Percentiles rank a stretch among this genome's conserved stretches.
Conservation (phyloP, 2,888 invertebrate genomes). For the Hermodice carunculata region DNA sequence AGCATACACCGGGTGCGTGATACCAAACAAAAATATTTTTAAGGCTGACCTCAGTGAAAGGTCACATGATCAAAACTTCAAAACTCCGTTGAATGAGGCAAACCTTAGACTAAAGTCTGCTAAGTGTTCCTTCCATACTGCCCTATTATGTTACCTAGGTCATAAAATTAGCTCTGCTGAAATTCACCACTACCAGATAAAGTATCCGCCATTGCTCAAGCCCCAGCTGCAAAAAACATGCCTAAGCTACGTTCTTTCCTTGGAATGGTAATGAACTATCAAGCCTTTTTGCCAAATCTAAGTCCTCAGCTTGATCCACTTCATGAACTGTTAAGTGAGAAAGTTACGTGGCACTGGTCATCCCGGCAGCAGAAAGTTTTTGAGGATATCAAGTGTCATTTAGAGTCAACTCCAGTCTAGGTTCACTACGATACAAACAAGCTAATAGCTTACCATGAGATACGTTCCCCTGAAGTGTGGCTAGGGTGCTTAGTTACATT, state of each 20-base stretch:
- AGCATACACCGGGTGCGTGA: too few relatives aligned
- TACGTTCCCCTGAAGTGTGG: background rate
- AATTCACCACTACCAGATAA: background rate
- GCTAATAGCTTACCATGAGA: slow-evolving; percentile 5
- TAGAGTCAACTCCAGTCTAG: background rate
- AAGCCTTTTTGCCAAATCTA: background rate
- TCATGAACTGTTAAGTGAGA: background rate
- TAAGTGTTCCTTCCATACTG: background rate
- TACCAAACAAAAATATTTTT: too few relatives aligned
- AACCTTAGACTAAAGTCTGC: background rate
- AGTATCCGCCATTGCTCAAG: background rate
- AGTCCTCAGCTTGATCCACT: background rate
- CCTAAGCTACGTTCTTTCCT: background rate
- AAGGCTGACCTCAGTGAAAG: too few relatives aligned
- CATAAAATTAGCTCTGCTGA: background rate
- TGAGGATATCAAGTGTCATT: background rate
- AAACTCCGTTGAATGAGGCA: background rate
- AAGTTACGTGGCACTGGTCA: background rate
- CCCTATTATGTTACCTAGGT: background rate
- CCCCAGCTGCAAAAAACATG: background rate
- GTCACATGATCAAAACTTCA: background rate
- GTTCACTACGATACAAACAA: slow-evolving; percentile 12
- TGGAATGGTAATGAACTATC: slow-evolving; percentile 3
- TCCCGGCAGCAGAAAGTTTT: background rate
- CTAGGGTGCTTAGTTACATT: background rate